Base-by-base conservation (phyloP, 2,797 vertebrate species). In the Gouania willdenowi region DNA sequence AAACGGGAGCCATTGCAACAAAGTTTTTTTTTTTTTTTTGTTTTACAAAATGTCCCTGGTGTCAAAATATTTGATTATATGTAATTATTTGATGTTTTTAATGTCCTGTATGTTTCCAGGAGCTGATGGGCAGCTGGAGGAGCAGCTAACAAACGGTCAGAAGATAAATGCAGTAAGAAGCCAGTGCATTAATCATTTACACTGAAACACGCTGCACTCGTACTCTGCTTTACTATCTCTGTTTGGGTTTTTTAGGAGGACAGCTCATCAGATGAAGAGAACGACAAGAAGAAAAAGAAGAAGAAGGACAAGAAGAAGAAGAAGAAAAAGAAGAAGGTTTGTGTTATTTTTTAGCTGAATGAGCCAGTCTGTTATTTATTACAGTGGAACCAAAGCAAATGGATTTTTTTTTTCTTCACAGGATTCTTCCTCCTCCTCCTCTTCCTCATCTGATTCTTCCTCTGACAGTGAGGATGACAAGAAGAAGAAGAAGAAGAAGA, bases 401-500 rank as follows among this genome's bases (percentile, higher is more conserved):
- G n/a, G n/a, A n/a, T n/a, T n/a, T n/a, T n/a, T 20, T 19, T 19
- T 20, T 28, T 49, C 34, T 38, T 1, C 6, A 1, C 30, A 82
- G 74, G 65, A 68, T 8, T 80, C 64, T 0, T 74, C 53, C 3
- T 72, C 63, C 2, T 82, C 69, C 0, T 74, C 53, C 3, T 72
- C 63, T 2, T 82, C 69, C 4, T 75, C 70, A 20, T 78, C 63
- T 26, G 67, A 73, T 41, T 78, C 69, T 5, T 81, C 57, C 1
- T 78, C 71, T 2, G 77, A 79, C 44, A 73, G 65, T 9, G 75
- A 84, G n/a, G 56, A 77, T 3, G 62, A 82, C 0, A 73, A 81
- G 57, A 81, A 83, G 26, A 78, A 81, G 57, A 81, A 83, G 26
- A 78, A 79, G 26, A 69, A 73, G 3, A 76, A 80, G 3, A 66